Conservation (phyloP, 1,140 invertebrate species). For the Cyphomyrmex costatus region DNA sequence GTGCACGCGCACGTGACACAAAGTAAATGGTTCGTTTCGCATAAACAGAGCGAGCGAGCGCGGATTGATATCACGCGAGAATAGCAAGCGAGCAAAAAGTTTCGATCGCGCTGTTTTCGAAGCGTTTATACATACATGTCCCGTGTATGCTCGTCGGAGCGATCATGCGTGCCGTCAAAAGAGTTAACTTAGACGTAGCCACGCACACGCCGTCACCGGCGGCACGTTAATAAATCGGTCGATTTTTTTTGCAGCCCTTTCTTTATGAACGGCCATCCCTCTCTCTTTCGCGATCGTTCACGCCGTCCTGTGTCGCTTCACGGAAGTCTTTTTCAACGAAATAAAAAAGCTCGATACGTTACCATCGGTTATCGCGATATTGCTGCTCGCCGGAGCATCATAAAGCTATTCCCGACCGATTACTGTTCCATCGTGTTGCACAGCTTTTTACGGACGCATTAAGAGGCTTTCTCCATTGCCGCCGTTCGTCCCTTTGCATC, state of each 20-base stretch:
- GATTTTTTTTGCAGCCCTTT: slow-evolving; percentile 55
- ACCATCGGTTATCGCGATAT: slow-evolving; percentile 55
- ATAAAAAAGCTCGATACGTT: slow-evolving; percentile 63
- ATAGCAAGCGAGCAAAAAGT: slow-evolving; percentile 61
- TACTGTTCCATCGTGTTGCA: slow-evolving; percentile 49
- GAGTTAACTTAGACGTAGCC: slow-evolving; percentile 63
- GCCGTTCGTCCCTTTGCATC: slow-evolving; percentile 33
- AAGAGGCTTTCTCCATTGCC: slow-evolving; percentile 55
- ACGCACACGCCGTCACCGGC: slow-evolving; percentile 54
- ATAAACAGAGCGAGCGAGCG: slow-evolving; percentile 44
- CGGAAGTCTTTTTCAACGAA: slow-evolving; percentile 58
- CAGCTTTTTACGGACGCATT: slow-evolving; percentile 47
- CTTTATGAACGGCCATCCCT: slow-evolving; percentile 28
- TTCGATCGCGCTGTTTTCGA: slow-evolving; percentile 41
- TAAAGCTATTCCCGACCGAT: slow-evolving; percentile 64
- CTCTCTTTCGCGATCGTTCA: slow-evolving; percentile 22
- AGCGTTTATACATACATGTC: slow-evolving; percentile 1
- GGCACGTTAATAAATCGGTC: slow-evolving; percentile 61
- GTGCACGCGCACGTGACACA: neutral
- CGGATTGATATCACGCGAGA: slow-evolving; percentile 61
- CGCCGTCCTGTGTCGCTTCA: slow-evolving; percentile 26
- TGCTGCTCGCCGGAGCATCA: slow-evolving; percentile 43
- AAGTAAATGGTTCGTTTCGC: slow-evolving; percentile 59
- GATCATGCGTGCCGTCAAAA: slow-evolving; percentile 62
- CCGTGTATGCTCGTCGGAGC: slow-evolving; percentile 49